Conservation (phyloP, 2,888 invertebrate genomes). For the Ophion slaviceki region DNA sequence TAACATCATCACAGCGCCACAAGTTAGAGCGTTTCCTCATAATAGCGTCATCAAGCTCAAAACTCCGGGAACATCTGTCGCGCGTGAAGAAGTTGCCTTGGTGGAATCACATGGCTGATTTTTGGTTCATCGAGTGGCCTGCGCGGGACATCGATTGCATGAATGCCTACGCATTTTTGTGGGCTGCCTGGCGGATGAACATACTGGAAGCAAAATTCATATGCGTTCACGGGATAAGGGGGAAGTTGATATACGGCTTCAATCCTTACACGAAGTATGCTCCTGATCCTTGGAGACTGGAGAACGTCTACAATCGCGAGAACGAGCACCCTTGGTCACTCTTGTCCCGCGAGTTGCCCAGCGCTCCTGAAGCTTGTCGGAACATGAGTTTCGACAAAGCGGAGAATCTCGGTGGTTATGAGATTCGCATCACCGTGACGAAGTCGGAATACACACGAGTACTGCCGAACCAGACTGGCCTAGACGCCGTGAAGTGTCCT, state of each 20-base stretch:
- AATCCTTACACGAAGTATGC: too few relatives aligned
- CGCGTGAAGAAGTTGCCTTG: constrained; percentile 53
- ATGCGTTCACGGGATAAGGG: constrained; percentile 54
- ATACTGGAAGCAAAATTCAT: constrained; percentile 63
- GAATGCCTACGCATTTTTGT: constrained; percentile 56
- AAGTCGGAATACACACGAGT: background rate
- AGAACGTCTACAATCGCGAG: constrained; percentile 1
- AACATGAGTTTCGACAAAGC: too few relatives aligned
- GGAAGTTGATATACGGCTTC: constrained; percentile 63
- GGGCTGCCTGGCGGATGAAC: constrained; percentile 62
- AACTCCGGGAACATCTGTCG: background rate
- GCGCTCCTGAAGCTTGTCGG: too few relatives aligned
- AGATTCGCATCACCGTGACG: constrained; percentile 4
- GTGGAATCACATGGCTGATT: constrained; percentile 68
- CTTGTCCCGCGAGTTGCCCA: too few relatives aligned
- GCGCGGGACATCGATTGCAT: constrained; percentile 48
- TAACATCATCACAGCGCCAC: background rate
- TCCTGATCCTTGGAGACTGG: constrained; percentile 59
- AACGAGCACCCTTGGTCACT: background rate
- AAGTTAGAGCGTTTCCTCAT: constrained; percentile 28
- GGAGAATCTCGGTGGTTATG: constrained; percentile 37
- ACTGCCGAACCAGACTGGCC: background rate
- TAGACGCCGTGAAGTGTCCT: background rate
- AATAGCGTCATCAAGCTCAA: background rate
- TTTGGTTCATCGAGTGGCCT: constrained; percentile 55